Evolutionary conservation across 1,140 invertebrate species (phyloP), one percentile per base, ranked within the genome.

Genomic region (Vanessa atalanta): DNA sequence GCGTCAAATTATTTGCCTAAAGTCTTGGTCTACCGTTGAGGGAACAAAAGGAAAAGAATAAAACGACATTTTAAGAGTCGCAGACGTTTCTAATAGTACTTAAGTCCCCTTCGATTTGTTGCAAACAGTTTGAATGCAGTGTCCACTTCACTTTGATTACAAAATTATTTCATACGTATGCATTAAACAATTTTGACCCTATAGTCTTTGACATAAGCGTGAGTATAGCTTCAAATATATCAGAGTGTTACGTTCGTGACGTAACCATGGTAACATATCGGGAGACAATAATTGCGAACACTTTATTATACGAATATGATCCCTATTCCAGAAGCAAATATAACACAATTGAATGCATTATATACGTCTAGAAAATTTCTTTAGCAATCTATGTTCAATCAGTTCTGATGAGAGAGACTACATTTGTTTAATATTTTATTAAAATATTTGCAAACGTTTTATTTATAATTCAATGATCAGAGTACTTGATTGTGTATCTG

Each of bases 61-160:
- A 78, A 78, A 75, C 37, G 60, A 75, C 70, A 71, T 81, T 82
- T 73, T 76, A 64, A 71, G 72, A 79, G 73, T 80, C 80, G 81
- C 84, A 87, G 86, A 87, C 85, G 82, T 81, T 84, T 81, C 81
- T 85, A 86, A 87, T 87, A 86, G 83, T 82, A 73, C 79, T 78
- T 82, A 84, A 84, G 83, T 84, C 83, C 83, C 82, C 78, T 77
- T 81, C 75, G 76, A 84, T 81, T 79, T 82, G 82, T 84, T 76
- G 83, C 84, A 89, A 87, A 87, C 87, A 88, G 84, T 86, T 85
- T 84, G 81, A 81, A 79, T 78, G 82, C 76, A 81, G 81, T 87
- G 87, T 87, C 86, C 85, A 88, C 78, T 84, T 74, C 72, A 81
- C 72, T 80, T 78, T 83, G 13, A 47, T 66, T 47, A 72, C 57